Base-by-base conservation (phyloP, 2,888 invertebrate genomes). In the Leistus spinibarbis region DNA sequence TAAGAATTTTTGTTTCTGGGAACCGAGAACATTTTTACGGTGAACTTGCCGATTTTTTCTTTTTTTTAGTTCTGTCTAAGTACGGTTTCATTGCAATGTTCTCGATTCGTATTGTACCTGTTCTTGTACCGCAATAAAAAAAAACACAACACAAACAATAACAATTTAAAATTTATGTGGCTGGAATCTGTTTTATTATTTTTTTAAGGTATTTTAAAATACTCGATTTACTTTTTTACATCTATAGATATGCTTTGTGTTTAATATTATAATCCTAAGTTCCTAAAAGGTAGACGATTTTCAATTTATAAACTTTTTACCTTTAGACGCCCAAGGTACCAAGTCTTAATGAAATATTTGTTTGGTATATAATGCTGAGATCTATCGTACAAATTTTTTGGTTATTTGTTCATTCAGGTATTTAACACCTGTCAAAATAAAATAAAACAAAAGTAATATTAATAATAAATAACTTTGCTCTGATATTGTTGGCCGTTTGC, bases 281-380 rank as follows among this genome's bases (percentile, higher is more conserved):
- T 73, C 67, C 73, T 73, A 73, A 73, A 66, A 73, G 73, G 60
- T 73, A 73, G 73, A 62, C 73, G 73, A 73, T 73, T 73, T 73
- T 67, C 67, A 57, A 54, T 63, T 54, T 60, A 60, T 60, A 10
- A 73, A 67, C 57, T 57, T 40, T 67, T 56, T 65, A 62, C 54
- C 73, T 60, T 22, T 27, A 40, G 40, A 40, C 23, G 23, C 27
- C 27, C 17, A 53, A 19, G 23, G 24, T 73, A 67, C 67, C 27
- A 71, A 71, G 71, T 71, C 24, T 54, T 40, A 56, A 54, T 66
- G 67, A 73, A 73, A 73, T 73, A 66, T 73, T 76, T 76, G 75
- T 77, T 77, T 77, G 69, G 71, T 75, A 77, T 77, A 76, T 70
- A 75, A 62, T 76, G 67, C 69, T 77, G 77, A 77, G 77, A 77